These are phyloP conservation scores for Mesocentrotus franciscanus DNA, from an alignment of 53 echinoderm and acorn worm species.

Conservation along the genomic window DNA sequence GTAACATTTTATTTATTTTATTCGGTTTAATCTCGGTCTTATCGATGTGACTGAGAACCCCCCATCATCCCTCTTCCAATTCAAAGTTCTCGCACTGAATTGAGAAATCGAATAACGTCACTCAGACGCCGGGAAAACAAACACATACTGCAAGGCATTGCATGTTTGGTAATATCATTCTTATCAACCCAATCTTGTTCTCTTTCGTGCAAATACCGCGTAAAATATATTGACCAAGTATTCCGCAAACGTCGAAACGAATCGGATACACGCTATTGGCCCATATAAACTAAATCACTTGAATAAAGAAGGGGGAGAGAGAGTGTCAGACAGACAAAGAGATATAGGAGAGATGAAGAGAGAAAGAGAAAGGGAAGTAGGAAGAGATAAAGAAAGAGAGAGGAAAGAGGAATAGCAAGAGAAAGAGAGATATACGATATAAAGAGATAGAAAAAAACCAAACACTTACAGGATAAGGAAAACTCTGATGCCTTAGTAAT, in stretches of 20 bases:
- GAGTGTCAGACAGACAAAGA: not conserved
- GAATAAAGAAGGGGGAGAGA: not conserved
- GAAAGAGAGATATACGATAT: not conserved
- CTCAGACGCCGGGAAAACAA: slow-evolving; percentile 7
- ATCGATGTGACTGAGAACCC: not conserved
- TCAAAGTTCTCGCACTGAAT: not conserved
- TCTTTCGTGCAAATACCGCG: slow-evolving; percentile 16
- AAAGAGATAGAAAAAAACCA: not conserved
- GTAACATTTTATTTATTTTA: no score
- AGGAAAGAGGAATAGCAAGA: not conserved
- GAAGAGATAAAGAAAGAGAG: not conserved
- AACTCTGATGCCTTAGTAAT: not conserved
- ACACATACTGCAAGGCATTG: slow-evolving; percentile 25
- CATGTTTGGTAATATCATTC: not conserved
- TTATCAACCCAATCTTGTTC: not conserved
- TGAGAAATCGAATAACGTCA: not conserved
- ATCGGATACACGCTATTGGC: slow-evolving; percentile 33
- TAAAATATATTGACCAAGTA: slow-evolving; percentile 27
- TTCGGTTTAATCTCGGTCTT: no score
- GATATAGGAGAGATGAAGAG: not conserved
- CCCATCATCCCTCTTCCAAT: not conserved
- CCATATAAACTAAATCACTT: not conserved
- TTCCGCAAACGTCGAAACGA: not conserved
- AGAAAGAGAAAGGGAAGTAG: not conserved
- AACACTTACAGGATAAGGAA: not conserved